Conservation (phyloP, 2,113 vertebrate species). For the Coregonus clupeaformis region DNA sequence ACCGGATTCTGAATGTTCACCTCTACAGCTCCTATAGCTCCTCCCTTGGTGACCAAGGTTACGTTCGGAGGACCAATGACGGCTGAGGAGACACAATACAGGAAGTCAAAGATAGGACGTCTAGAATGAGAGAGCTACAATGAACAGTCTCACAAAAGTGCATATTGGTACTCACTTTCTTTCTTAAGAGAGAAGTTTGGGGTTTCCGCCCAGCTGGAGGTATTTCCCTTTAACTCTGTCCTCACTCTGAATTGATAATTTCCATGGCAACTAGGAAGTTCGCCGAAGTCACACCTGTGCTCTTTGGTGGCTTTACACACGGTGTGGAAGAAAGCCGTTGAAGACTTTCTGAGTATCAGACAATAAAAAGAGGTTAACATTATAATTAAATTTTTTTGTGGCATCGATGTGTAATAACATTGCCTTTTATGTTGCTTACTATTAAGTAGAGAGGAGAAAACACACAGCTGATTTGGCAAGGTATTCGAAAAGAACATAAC, state of each 20-base stretch:
- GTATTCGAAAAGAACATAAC: too few species aligned
- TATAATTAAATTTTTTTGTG: background rate
- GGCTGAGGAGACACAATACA: constrained; percentile 14
- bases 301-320: constrained; percentile 2
- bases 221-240: background rate
- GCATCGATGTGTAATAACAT: background rate
- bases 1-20: constrained; percentile 26
- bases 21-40: constrained; percentile 13
- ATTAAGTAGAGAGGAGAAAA: too few species aligned
- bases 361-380: background rate
- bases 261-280: constrained; percentile 1
- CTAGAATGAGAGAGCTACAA: background rate
- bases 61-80: constrained; percentile 24
- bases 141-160: background rate
- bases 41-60: background rate
- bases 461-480: too few species aligned
- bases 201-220: background rate
- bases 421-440: too few species aligned
- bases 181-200: background rate
- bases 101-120: background rate
- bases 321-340: background rate
- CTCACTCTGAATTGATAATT: constrained; percentile 14
- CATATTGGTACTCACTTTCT: constrained; percentile 14
- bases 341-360: background rate
- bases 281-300: constrained; percentile 8